Evolutionary conservation across 2,888 invertebrate species (phyloP), one percentile per base, ranked within the genome.

Genomic region (Drosophila nr. perissopoda): DNA sequence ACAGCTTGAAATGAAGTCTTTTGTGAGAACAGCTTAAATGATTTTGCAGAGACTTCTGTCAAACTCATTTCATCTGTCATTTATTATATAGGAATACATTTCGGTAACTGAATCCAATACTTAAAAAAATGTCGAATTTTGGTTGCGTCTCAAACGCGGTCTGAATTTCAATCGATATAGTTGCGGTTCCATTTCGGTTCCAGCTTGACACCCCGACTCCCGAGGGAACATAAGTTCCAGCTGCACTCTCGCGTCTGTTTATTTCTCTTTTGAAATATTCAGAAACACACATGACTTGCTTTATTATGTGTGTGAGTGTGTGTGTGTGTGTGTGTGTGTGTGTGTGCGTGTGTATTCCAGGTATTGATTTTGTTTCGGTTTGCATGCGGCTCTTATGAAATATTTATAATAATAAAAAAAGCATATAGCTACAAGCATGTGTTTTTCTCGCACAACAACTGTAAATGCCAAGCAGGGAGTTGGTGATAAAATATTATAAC

Each of bases 371-470:
- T 87, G 72, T 61, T 81, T 29, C 78, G 70, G 84, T 79, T 80
- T 76, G 78, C 87, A 84, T 84, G 77, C 77, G 87, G 87, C 79
- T 81, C 61, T 78, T 83, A 83, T 89, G 73, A 89, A 87, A 87
- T 89, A 87, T 87, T 89, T 75, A 87, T 87, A 73, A 60, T 67
- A 63, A 74, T 75, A 86, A 54, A 40, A 79, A 60, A 67, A 62
- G 69, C 27, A 27, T 77, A 80, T 76, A 77, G 73, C 69, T 58
- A 67, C 72, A 67, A 79, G 73, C 74, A 80, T 72, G 74, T 73
- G 73, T 79, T 87, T 76, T 73, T 49, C 65, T 36, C 64, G 68
- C 69, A 64, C 75, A 70, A 48, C 48, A 34, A 25, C 34, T 36
- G 18, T 18, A 36, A 36, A 36, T 53, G 53, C 53, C 10, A 21